phyloP scores from a whole-genome alignment of 2,113 vertebrate genomes.

The Sinosuthora webbiana region DNA sequence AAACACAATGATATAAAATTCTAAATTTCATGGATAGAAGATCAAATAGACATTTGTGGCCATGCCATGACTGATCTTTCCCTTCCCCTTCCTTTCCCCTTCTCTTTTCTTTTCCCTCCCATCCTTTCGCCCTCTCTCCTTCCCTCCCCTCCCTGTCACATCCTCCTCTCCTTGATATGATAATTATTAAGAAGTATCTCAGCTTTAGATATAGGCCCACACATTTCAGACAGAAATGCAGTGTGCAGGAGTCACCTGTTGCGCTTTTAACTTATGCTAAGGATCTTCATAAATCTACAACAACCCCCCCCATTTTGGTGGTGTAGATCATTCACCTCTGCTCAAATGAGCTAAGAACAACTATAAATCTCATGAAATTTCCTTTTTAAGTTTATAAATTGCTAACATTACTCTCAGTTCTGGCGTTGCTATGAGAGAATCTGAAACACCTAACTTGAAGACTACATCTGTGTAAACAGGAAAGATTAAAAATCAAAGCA shows the following conservation, averaged over 20 bases:
- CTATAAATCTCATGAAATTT: not conserved
- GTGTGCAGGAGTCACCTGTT: not conserved
- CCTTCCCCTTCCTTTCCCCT: not conserved
- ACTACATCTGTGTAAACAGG: not conserved
- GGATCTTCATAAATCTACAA: not conserved
- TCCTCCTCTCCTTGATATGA: not conserved
- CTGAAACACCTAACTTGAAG: not conserved
- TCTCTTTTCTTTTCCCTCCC: not conserved
- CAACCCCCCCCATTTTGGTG: not conserved
- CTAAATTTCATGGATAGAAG: not conserved
- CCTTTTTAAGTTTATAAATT: not conserved
- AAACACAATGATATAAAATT: not conserved
- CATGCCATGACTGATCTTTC: not conserved
- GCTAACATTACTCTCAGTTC: not conserved
- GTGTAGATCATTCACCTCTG: not conserved
- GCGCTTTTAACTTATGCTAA: not conserved
- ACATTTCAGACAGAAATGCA: not conserved
- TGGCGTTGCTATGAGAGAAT: not conserved
- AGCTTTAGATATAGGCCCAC: not conserved
- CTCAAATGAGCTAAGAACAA: not conserved
- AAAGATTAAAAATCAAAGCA: not conserved
- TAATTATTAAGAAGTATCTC: not conserved
- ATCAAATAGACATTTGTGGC: not conserved
- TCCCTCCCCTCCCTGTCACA: accelerated
- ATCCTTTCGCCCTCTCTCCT: accelerated